A percentile compares a stretch with the other conserved stretches of the same genome.
Evolutionary conservation across 2,113 vertebrate species (phyloP).

Genomic region (Grammomys dolichurus): DNA sequence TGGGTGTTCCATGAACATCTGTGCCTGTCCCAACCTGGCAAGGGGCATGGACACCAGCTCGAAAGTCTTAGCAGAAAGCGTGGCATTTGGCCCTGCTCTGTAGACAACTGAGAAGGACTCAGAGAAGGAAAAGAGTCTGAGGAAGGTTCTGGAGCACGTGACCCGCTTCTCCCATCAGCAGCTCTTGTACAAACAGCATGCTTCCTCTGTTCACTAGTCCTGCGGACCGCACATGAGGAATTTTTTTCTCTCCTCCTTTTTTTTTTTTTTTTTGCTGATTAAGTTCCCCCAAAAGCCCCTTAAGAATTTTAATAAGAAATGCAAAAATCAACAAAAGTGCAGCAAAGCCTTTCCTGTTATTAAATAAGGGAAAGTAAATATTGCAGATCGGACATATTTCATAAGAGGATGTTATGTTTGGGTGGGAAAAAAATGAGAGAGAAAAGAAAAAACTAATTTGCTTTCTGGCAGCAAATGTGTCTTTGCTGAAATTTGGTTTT

Average conservation of each 20-base stretch:
- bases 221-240: slow-evolving; percentile 81
- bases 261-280: slow-evolving; percentile 85
- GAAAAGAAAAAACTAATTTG: slow-evolving; percentile 82
- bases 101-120: background rate
- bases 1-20: background rate
- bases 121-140: slow-evolving; percentile 24
- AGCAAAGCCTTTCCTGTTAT: slow-evolving; percentile 91
- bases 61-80: slow-evolving; percentile 17
- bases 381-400: slow-evolving; percentile 87
- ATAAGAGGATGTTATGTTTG: slow-evolving; percentile 89
- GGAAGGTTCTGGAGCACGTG: slow-evolving; percentile 64
- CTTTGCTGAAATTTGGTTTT: slow-evolving; percentile 85
- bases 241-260: slow-evolving; percentile 70
- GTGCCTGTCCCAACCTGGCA: background rate
- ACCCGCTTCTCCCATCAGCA: slow-evolving; percentile 83
- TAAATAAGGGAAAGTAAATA: slow-evolving; percentile 90
- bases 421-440: slow-evolving; percentile 76
- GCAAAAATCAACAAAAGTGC: slow-evolving; percentile 88
- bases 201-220: slow-evolving; percentile 85
- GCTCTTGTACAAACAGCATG: slow-evolving; percentile 86
- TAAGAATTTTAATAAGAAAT: slow-evolving; percentile 89
- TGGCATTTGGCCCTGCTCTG: background rate
- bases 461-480: slow-evolving; percentile 85
- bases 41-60: background rate
- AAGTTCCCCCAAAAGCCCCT: slow-evolving; percentile 85